These are phyloP conservation scores for Paralvinella palmiformis DNA, from an alignment of 1,140 invertebrate species.

Conservation along the genomic window DNA sequence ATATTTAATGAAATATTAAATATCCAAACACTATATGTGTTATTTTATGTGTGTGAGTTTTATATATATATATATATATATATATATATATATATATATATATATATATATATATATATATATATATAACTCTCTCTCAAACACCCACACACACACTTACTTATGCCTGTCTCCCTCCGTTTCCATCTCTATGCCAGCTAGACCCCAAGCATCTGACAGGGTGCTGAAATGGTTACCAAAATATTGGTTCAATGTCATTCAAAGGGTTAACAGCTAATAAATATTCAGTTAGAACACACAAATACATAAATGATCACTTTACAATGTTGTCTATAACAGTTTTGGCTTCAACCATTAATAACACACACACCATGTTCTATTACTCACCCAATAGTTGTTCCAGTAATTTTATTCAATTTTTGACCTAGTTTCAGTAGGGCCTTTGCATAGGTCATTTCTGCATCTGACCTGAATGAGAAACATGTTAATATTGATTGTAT, in stretches of 20 bases:
- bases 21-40: not conserved
- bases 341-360: no score
- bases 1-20: no score
- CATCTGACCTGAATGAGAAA: slow-evolving; percentile 67
- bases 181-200: slow-evolving; percentile 84
- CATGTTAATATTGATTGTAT: no score
- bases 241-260: no score
- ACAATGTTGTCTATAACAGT: no score
- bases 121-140: no score
- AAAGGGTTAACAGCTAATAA: no score
- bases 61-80: not conserved
- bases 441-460: slow-evolving; percentile 84
- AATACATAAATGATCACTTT: no score
- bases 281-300: no score
- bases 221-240: no score
- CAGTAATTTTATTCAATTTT: slow-evolving; percentile 73
- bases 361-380: no score
- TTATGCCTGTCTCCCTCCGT: slow-evolving; percentile 79
- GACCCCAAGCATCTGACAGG: slow-evolving; percentile 80
- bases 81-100: not conserved
- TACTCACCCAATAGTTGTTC: slow-evolving; percentile 61
- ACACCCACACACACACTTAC: no score
- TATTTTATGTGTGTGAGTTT: not conserved
- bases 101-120: slow-evolving; percentile 2
- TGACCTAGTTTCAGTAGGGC: slow-evolving; percentile 76